Evolutionary conservation across 2,113 vertebrate genomes (phyloP).

Genomic region (Ivindomyrus marchei): DNA sequence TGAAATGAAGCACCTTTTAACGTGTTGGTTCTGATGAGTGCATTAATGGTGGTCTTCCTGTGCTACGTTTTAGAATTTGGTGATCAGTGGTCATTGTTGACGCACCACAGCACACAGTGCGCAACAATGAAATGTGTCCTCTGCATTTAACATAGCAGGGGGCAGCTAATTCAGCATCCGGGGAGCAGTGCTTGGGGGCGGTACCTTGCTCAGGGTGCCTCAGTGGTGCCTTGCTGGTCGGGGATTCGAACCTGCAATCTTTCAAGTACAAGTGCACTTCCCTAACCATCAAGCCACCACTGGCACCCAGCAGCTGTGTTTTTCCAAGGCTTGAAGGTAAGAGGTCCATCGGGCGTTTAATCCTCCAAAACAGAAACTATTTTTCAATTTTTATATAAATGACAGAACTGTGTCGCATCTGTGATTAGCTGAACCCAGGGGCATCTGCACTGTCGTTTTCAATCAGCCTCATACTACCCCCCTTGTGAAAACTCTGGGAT

Average conservation of each 20-base stretch:
- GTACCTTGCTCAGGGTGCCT: too few species aligned
- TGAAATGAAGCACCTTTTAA: background rate
- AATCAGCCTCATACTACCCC: slow-evolving; percentile 7
- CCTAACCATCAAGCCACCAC: too few species aligned
- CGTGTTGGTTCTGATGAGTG: background rate
- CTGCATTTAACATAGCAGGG: too few species aligned
- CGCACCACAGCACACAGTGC: too few species aligned
- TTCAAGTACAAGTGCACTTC: too few species aligned
- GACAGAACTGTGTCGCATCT: slow-evolving; percentile 22
- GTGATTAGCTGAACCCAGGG: slow-evolving; percentile 5
- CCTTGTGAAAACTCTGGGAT: background rate
- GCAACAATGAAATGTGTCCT: too few species aligned
- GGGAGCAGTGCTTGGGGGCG: too few species aligned
- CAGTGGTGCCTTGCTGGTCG: too few species aligned
- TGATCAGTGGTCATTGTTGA: too few species aligned
- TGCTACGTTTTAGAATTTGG: background rate
- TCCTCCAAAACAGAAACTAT: background rate
- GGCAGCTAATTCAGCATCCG: too few species aligned
- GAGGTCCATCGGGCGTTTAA: background rate
- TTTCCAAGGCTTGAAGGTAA: background rate
- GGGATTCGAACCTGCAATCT: too few species aligned
- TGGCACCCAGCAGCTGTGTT: too few species aligned
- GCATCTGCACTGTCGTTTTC: slow-evolving; percentile 11
- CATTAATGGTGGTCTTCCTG: background rate
- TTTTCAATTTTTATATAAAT: slow-evolving; percentile 8